A percentile compares a stretch with the other conserved stretches of the same genome.
Evolutionary conservation across 2,888 invertebrate genomes (phyloP).

Genomic region (Heliconius ethilla): DNA sequence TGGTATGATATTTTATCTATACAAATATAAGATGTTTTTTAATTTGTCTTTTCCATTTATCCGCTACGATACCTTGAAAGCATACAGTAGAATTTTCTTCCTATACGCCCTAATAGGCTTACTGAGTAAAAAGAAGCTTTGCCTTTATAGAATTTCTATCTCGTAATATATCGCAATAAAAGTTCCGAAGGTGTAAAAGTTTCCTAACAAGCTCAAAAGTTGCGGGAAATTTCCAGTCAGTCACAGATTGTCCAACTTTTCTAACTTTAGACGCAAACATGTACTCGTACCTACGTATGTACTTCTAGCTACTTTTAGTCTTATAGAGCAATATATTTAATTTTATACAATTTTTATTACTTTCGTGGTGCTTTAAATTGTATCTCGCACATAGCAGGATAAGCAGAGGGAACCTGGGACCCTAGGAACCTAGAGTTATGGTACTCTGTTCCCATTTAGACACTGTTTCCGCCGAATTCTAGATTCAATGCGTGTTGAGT

Average conservation of each 20-base stretch:
- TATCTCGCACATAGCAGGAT: not conserved
- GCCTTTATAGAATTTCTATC: slow-evolving; percentile 7
- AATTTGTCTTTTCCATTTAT: not conserved
- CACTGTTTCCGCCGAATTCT: too few relatives aligned
- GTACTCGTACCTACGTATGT: not conserved
- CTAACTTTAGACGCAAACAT: slow-evolving; percentile 6
- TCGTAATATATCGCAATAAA: slow-evolving; percentile 29
- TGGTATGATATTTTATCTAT: not conserved
- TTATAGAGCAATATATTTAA: not conserved
- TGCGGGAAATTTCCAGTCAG: slow-evolving; percentile 48
- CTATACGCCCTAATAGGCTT: slow-evolving; percentile 14
- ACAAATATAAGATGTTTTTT: not conserved
- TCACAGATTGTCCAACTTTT: slow-evolving; percentile 49
- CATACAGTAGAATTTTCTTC: not conserved
- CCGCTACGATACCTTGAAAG: not conserved
- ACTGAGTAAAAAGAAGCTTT: slow-evolving; percentile 13
- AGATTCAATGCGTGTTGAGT: too few relatives aligned
- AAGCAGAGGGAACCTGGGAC: too few relatives aligned
- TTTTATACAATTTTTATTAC: slow-evolving; percentile 2
- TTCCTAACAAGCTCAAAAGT: slow-evolving; percentile 43
- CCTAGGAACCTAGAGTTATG: too few relatives aligned
- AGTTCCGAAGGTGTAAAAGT: slow-evolving; percentile 38
- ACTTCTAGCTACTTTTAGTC: not conserved
- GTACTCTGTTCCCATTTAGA: too few relatives aligned
- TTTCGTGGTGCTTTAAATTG: not conserved